phyloP scores from a whole-genome alignment of 2,113 vertebrate genomes.

The Brachyhypopomus occidentalis region DNA sequence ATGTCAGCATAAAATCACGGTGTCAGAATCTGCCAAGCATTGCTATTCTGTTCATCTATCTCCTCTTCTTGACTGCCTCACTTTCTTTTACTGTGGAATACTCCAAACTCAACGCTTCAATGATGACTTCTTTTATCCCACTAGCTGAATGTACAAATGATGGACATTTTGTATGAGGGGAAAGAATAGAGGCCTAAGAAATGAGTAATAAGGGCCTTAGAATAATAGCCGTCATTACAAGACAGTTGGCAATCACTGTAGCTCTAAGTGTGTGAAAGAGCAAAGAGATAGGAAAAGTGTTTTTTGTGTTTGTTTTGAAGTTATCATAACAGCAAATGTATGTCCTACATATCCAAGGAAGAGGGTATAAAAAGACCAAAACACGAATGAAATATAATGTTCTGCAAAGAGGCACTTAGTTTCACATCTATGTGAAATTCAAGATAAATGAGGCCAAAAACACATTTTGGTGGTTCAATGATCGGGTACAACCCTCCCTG shows the following conservation, averaged over 20 bases:
- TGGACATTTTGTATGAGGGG: not conserved
- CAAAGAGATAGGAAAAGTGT: not conserved
- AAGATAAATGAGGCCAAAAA: not conserved
- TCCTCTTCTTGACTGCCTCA: not conserved
- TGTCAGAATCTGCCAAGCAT: not conserved
- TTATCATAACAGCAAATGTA: too few relatives aligned
- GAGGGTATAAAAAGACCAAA: not conserved
- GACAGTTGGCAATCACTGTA: not conserved
- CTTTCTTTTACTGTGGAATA: not conserved
- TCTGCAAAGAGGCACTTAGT: not conserved
- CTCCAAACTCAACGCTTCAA: not conserved
- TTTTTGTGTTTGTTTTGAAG: too few relatives aligned
- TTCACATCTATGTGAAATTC: not conserved
- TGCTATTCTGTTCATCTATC: not conserved
- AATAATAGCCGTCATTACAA: not conserved
- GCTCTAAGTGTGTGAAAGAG: not conserved
- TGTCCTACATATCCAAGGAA: too few relatives aligned
- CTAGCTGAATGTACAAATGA: slow-evolving; percentile 15
- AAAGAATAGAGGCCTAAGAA: not conserved
- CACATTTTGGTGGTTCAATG: not conserved
- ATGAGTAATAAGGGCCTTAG: not conserved
- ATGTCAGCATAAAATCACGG: slow-evolving; percentile 10
- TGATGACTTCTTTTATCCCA: slow-evolving; percentile 13
- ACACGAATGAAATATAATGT: not conserved
- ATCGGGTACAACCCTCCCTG: not conserved